Conservation (phyloP, 2,797 vertebrate genomes). For the Octomys mimax region DNA sequence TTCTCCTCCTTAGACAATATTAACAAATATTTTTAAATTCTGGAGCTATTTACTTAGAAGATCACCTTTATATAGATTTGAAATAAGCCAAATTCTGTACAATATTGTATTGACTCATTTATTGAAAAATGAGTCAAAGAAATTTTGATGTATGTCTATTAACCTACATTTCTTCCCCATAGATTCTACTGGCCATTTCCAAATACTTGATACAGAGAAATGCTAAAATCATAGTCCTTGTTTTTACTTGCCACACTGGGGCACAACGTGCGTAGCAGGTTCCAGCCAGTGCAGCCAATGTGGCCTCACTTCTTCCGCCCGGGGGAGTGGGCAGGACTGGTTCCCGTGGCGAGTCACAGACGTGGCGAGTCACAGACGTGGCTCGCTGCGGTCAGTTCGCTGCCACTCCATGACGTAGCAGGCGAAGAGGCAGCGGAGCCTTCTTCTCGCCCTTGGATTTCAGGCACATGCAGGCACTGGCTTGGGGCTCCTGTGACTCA, state of each 20-base stretch:
- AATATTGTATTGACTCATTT: constrained; percentile 42
- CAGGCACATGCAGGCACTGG: background rate
- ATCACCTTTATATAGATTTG: constrained; percentile 43
- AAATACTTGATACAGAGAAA: constrained; percentile 38
- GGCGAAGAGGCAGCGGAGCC: background rate
- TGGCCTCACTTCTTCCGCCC: constrained; percentile 55
- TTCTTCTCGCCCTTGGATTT: background rate
- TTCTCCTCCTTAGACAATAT: background rate
- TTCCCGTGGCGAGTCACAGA: constrained; percentile 66
- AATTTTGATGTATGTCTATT: constrained; percentile 31
- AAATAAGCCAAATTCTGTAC: constrained; percentile 35
- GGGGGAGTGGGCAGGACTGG: constrained; percentile 58
- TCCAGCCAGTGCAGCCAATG: background rate
- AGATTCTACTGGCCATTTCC: constrained; percentile 19
- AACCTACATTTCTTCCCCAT: constrained; percentile 15
- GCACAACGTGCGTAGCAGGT: constrained; percentile 54
- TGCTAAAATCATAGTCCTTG: constrained; percentile 8
- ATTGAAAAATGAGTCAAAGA: constrained; percentile 20
- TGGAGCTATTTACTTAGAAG: constrained; percentile 40
- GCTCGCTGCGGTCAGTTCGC: constrained; percentile 47
- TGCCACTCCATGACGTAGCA: background rate
- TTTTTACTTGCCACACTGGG: constrained; percentile 53
- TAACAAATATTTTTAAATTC: background rate
- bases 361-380: constrained; percentile 56
- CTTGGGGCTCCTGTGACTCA: background rate